Evolutionary conservation across 2,797 vertebrate genomes (phyloP).

Genomic region (Crenuchus spilurus): DNA sequence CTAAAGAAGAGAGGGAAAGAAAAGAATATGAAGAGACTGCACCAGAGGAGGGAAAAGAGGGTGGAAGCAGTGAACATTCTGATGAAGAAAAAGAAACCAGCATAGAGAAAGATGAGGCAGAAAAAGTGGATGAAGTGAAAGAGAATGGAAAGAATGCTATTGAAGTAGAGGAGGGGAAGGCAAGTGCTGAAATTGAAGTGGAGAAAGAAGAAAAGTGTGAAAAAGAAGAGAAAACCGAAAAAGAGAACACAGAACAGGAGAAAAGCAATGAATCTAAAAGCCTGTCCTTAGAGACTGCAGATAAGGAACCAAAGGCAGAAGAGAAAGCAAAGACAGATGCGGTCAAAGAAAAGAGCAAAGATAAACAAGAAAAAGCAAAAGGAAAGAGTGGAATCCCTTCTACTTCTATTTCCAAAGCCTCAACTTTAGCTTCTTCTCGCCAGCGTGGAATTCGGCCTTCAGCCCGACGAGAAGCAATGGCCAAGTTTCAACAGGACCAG

Average conservation of each 20-base stretch:
- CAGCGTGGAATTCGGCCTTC: conserved; percentile 67
- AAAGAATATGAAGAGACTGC: conserved; percentile 42
- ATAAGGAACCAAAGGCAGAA: neutral
- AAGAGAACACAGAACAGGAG: conserved; percentile 49
- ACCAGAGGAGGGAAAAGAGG: conserved; percentile 18
- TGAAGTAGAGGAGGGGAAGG: conserved; percentile 14
- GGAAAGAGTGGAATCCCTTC: conserved; percentile 63
- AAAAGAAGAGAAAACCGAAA: conserved; percentile 28
- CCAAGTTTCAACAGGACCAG: conserved; percentile 79
- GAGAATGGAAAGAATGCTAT: conserved; percentile 15
- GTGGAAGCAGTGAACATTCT: conserved; percentile 9
- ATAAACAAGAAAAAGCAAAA: conserved; percentile 71
- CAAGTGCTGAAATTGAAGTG: conserved; percentile 2
- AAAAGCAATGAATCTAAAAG: neutral
- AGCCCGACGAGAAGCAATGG: conserved; percentile 75
- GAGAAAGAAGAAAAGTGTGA: conserved; percentile 2
- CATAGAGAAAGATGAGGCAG: conserved; percentile 13
- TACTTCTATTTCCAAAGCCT: conserved; percentile 24
- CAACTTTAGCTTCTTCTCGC: conserved; percentile 59
- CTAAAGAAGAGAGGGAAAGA: neutral
- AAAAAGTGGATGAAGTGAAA: conserved; percentile 25
- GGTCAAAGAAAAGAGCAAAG: conserved; percentile 66
- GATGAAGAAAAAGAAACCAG: conserved; percentile 25
- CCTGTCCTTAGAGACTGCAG: neutral
- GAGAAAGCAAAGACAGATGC: conserved; percentile 42